These are phyloP conservation scores for Mus musculus DNA, from an alignment of 2,113 vertebrate genomes.

Conservation along the genomic window DNA sequence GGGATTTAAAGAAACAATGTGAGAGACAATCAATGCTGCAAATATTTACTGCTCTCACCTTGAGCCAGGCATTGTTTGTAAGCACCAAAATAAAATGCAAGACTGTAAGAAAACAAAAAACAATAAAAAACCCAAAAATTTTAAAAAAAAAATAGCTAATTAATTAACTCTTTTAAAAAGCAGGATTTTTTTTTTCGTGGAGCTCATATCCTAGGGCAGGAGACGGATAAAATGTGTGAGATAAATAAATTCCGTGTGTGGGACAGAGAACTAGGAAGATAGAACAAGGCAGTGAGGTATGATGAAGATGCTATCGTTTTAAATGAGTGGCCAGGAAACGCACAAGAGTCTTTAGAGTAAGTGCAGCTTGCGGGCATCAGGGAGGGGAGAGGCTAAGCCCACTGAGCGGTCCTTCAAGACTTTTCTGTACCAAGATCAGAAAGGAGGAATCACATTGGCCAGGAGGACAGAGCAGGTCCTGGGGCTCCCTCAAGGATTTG, in stretches of 20 bases:
- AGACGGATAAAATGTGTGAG: neutral
- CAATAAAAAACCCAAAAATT: neutral
- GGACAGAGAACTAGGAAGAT: neutral
- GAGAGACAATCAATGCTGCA: neutral
- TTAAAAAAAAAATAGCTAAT: neutral
- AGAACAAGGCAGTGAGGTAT: neutral
- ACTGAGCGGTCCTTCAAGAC: neutral
- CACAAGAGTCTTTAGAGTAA: neutral
- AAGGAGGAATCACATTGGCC: neutral
- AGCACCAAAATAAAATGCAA: neutral
- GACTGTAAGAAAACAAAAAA: neutral
- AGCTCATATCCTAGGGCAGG: neutral
- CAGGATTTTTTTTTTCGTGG: neutral
- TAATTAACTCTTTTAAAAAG: neutral
- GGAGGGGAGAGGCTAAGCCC: neutral
- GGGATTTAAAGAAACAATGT: neutral
- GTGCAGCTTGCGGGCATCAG: accelerated
- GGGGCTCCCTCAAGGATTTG: neutral
- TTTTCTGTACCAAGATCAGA: neutral
- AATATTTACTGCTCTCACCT: neutral
- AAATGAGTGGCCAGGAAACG: neutral
- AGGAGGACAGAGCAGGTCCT: neutral
- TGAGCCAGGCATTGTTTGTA: neutral
- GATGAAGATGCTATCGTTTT: neutral
- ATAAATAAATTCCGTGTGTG: neutral